Evolutionary conservation across 2,888 invertebrate genomes (phyloP).

Genomic region (Allophyes oxyacanthae): DNA sequence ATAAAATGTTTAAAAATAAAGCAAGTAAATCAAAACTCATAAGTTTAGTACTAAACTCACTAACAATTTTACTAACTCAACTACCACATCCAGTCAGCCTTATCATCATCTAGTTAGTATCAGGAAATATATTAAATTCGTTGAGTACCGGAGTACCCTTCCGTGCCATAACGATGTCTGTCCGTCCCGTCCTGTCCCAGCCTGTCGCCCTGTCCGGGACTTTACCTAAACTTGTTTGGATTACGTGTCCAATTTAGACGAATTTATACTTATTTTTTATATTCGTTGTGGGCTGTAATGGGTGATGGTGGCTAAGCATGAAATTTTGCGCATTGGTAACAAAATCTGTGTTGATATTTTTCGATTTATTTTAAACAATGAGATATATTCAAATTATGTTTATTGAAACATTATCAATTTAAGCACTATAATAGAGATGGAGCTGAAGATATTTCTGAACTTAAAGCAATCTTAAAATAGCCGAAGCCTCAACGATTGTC

Average conservation of each 20-base stretch:
- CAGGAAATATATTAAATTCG: constrained; percentile 71
- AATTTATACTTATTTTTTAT: constrained; percentile 46
- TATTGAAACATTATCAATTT: not conserved
- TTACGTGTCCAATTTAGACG: constrained; percentile 59
- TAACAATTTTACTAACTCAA: not conserved
- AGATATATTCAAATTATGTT: too few relatives aligned
- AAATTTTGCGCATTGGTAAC: constrained; percentile 16
- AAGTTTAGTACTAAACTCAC: too few relatives aligned
- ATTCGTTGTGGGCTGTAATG: constrained; percentile 22
- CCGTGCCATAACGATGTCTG: constrained; percentile 66
- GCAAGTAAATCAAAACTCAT: too few relatives aligned
- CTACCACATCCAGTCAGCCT: constrained; percentile 52
- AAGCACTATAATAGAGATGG: not conserved
- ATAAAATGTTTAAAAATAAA: too few relatives aligned
- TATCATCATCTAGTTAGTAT: constrained; percentile 54
- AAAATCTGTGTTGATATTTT: constrained; percentile 18
- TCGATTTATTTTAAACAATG: constrained; percentile 12
- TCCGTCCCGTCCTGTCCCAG: constrained; percentile 42
- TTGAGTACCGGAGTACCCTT: constrained; percentile 60
- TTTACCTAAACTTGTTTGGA: constrained; percentile 69
- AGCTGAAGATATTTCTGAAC: not conserved
- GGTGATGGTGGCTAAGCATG: constrained; percentile 18
- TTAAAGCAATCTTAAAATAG: not conserved
- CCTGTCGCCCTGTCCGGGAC: constrained; percentile 40
- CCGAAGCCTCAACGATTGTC: too few relatives aligned